Conservation (phyloP, 2,888 invertebrate genomes). For the Cenopis cana region DNA sequence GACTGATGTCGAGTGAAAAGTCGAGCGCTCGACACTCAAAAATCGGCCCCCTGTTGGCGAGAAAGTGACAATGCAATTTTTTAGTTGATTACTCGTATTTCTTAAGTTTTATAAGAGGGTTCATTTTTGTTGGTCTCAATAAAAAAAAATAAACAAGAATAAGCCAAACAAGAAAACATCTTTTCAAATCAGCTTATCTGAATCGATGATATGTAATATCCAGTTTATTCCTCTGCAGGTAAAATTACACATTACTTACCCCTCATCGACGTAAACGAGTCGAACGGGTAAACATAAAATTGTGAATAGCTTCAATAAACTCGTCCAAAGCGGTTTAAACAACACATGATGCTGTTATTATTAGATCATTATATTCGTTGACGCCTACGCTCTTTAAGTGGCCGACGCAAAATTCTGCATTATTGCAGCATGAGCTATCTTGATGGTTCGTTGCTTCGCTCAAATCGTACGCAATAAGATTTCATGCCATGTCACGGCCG, state of each 20-base stretch:
- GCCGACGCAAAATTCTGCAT: constrained; percentile 39
- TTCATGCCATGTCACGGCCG: not conserved
- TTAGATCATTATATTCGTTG: constrained; percentile 47
- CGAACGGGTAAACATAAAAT: constrained; percentile 47
- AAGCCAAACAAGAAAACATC: not conserved
- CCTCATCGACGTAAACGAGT: constrained; percentile 34
- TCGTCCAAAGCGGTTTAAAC: constrained; percentile 51
- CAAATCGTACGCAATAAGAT: not conserved
- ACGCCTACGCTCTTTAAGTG: constrained; percentile 47
- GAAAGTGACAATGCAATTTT: too few species aligned
- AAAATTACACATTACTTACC: constrained; percentile 20
- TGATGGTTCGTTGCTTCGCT: not conserved
- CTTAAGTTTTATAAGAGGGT: too few species aligned
- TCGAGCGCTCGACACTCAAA: too few species aligned
- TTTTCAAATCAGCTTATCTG: not conserved
- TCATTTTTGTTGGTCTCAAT: too few species aligned
- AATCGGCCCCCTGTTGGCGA: too few species aligned
- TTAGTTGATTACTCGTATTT: too few species aligned
- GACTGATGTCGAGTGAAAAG: too few species aligned
- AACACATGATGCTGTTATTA: constrained; percentile 48
- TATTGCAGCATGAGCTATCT: constrained; percentile 25
- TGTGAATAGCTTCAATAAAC: constrained; percentile 49
- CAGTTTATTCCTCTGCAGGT: constrained; percentile 9
- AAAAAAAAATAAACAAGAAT: too few species aligned
- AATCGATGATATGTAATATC: not conserved